Conservation (phyloP, 2,113 vertebrate genomes). For the Bathybates hornii region DNA sequence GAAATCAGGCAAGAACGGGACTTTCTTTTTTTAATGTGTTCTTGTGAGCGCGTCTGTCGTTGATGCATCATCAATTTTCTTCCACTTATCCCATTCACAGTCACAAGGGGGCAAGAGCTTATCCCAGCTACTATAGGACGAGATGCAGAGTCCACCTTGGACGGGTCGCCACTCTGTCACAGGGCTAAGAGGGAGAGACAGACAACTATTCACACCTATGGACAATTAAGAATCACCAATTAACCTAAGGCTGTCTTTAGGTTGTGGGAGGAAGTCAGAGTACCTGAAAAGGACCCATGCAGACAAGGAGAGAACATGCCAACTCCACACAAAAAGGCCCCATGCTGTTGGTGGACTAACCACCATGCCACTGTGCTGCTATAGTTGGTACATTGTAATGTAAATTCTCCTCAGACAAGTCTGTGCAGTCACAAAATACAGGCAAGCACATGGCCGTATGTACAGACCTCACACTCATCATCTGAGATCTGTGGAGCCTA, state of each 20-base stretch:
- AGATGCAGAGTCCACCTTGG: neutral
- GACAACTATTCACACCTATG: neutral
- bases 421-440: neutral
- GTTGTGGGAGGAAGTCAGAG: neutral
- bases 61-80: neutral
- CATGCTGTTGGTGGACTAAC: neutral
- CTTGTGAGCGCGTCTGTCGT: neutral
- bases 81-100: neutral
- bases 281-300: neutral
- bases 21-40: too few species aligned
- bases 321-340: neutral
- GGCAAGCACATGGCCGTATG: neutral
- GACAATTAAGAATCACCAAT: neutral
- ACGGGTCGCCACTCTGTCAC: neutral
- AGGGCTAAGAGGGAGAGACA: neutral
- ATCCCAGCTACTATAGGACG: neutral
- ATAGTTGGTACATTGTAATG: neutral
- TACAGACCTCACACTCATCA: neutral
- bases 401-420: neutral
- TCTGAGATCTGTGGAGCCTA: neutral
- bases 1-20: too few species aligned
- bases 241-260: neutral
- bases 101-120: neutral
- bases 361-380: neutral
- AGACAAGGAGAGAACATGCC: neutral